Conservation (phyloP, 2,888 invertebrate genomes). For the Stenichneumon culpator region DNA sequence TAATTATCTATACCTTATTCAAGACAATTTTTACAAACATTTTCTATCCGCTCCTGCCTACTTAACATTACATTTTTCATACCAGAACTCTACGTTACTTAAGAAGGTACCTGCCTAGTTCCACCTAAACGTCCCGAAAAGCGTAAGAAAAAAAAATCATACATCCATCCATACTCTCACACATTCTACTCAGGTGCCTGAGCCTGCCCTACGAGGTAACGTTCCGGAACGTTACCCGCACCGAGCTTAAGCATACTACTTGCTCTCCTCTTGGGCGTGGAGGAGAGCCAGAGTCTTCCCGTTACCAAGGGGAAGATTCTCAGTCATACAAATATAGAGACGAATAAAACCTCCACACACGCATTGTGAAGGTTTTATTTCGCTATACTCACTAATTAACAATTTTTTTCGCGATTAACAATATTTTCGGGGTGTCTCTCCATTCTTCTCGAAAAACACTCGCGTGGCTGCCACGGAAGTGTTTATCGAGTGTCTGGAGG, state of each 20-base stretch:
- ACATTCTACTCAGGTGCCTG: conserved; percentile 15
- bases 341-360: conserved; percentile 5
- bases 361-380: conserved; percentile 12
- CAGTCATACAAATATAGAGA: conserved; percentile 27
- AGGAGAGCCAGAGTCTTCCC: conserved; percentile 2
- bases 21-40: conserved; percentile 3
- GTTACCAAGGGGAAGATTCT: conserved; percentile 4
- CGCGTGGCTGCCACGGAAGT: conserved; percentile 24
- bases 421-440: background rate
- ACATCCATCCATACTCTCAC: conserved; percentile 14
- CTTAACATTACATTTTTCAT: background rate
- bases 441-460: conserved; percentile 11
- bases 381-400: conserved; percentile 25
- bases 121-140: background rate
- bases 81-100: background rate
- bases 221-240: background rate
- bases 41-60: background rate
- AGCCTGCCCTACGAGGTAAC: conserved; percentile 12
- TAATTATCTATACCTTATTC: conserved; percentile 3
- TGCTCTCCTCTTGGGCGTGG: conserved; percentile 4
- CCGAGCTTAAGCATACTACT: background rate
- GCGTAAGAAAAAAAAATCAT: background rate
- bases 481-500: conserved; percentile 7
- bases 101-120: background rate
- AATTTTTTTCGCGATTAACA: conserved; percentile 6